Conservation (phyloP, 2,888 invertebrate genomes). For the Drosophila macrospina region DNA sequence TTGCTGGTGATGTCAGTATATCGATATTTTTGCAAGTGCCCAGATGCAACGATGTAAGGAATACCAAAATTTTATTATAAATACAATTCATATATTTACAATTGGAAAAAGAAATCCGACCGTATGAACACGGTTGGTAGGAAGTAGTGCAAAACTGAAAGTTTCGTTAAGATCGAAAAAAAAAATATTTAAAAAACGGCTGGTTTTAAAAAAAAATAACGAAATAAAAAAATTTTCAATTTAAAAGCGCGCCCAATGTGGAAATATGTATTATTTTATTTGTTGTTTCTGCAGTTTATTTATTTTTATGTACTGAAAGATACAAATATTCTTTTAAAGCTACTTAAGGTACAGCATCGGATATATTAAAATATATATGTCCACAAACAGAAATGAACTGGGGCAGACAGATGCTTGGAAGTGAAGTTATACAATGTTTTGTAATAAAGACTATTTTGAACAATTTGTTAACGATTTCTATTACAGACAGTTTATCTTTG, state of each 20-base stretch:
- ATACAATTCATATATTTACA: no score
- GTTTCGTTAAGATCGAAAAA: no score
- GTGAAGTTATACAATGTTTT: background rate
- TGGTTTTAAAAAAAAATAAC: no score
- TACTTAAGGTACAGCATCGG: slow-evolving; percentile 53
- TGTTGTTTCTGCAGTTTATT: slow-evolving; percentile 31
- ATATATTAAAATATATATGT: slow-evolving; percentile 24
- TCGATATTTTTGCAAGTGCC: background rate
- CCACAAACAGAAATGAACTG: background rate
- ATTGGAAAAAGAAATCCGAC: no score
- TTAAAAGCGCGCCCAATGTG: no score
- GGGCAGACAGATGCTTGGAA: background rate
- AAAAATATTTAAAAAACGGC: no score
- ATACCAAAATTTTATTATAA: background rate
- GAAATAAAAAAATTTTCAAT: background rate
- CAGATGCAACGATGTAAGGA: no score
- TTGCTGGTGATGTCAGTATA: background rate
- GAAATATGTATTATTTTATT: slow-evolving; percentile 11
- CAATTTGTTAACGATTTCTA: slow-evolving; percentile 4
- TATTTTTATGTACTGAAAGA: slow-evolving; percentile 50
- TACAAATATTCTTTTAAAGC: slow-evolving; percentile 54
- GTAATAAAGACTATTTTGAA: slow-evolving; percentile 14
- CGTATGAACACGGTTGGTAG: no score
- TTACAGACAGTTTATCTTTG: slow-evolving; percentile 16
- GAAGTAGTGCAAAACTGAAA: no score